Evolutionary conservation across 2,888 invertebrate species (phyloP).

Genomic region (Diploptera punctata): DNA sequence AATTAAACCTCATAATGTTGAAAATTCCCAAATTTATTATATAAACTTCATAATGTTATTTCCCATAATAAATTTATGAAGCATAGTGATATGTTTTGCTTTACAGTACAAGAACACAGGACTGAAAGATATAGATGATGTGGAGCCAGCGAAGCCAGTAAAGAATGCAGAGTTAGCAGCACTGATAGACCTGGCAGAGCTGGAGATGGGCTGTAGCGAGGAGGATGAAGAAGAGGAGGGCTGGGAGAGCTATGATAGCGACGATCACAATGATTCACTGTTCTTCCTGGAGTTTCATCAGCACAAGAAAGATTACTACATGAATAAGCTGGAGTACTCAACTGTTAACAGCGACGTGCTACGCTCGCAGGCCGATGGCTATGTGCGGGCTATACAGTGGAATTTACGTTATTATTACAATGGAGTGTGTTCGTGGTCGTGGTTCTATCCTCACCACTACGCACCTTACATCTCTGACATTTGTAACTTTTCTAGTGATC

Average conservation of each 20-base stretch:
- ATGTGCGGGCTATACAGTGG: constrained; percentile 96
- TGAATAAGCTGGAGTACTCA: constrained; percentile 82
- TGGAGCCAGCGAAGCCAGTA: not conserved
- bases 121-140: not conserved
- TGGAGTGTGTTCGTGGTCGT: constrained; percentile 97
- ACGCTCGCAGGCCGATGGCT: constrained; percentile 83
- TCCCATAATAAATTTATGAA: too few relatives aligned
- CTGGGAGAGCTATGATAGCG: constrained; percentile 47
- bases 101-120: constrained; percentile 25
- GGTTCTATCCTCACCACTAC: constrained; percentile 98
- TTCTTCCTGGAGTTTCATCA: constrained; percentile 74
- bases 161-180: constrained; percentile 16
- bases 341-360: constrained; percentile 81
- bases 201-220: constrained; percentile 33
- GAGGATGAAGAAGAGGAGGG: constrained; percentile 48
- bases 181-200: constrained; percentile 14
- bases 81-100: too few relatives aligned
- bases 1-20: too few relatives aligned
- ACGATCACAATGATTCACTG: constrained; percentile 56
- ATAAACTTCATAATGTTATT: too few relatives aligned
- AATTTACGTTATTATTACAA: constrained; percentile 95
- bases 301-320: constrained; percentile 92
- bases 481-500: constrained; percentile 71
- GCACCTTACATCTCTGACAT: constrained; percentile 96
- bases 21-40: too few relatives aligned